A percentile compares a stretch with the other conserved stretches of the same genome.
These are phyloP conservation scores for Drosophila tani DNA, from an alignment of 1,140 invertebrate genomes.

Conservation along the genomic window DNA sequence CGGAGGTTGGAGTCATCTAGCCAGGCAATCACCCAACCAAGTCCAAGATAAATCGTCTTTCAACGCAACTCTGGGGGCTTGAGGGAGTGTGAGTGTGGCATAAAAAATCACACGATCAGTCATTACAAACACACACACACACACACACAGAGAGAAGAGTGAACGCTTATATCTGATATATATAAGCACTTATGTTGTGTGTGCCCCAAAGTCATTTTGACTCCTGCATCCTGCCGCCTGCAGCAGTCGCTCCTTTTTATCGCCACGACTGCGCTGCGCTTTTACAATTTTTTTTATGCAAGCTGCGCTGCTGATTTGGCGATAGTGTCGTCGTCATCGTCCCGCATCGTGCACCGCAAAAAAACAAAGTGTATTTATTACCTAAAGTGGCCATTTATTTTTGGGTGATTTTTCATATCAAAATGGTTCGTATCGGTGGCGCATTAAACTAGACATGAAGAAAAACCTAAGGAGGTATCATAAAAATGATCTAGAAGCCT, in stretches of 20 bases:
- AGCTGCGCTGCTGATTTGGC: slow-evolving; percentile 77
- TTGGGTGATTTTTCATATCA: not conserved
- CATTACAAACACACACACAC: slow-evolving; percentile 69
- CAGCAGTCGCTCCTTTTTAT: slow-evolving; percentile 63
- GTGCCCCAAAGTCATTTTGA: slow-evolving; percentile 71
- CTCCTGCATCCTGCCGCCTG: slow-evolving; percentile 29
- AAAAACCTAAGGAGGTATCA: not conserved
- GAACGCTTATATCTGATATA: slow-evolving; percentile 48
- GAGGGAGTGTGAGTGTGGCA: slow-evolving; percentile 40
- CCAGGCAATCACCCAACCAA: slow-evolving; percentile 62
- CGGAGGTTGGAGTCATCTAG: slow-evolving; percentile 37
- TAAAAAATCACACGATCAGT: slow-evolving; percentile 84
- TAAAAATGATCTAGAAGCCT: not conserved
- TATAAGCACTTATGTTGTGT: slow-evolving; percentile 73
- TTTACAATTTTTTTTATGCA: slow-evolving; percentile 77
- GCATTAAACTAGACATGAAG: not conserved
- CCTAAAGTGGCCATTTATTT: slow-evolving; percentile 5
- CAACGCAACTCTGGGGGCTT: slow-evolving; percentile 55
- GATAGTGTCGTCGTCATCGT: slow-evolving; percentile 71
- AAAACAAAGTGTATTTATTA: not conserved
- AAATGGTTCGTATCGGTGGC: not conserved
- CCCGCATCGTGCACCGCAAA: slow-evolving; percentile 14
- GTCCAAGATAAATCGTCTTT: slow-evolving; percentile 83
- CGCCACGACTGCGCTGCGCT: slow-evolving; percentile 57
- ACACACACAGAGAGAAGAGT: slow-evolving; percentile 6